A percentile compares a stretch with the other conserved stretches of the same genome.
These are phyloP conservation scores for Schizopygopsis pylzovi DNA, from an alignment of 2,797 vertebrate genomes.

Conservation along the genomic window DNA sequence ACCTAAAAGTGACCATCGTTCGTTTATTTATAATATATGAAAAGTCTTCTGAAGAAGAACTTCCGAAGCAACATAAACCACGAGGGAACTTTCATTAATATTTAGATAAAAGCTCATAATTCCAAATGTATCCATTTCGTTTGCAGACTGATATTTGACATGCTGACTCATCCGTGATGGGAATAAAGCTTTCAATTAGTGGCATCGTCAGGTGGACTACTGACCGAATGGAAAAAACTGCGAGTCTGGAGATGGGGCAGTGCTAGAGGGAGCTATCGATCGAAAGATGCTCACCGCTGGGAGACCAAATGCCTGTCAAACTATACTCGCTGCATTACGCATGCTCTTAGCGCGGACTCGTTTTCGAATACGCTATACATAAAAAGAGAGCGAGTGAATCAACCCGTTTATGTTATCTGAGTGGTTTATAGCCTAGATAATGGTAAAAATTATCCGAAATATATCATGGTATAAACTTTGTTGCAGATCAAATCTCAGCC, in stretches of 20 bases:
- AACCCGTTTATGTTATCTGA: background rate
- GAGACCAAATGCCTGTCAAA: slow-evolving; percentile 27
- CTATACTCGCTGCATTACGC: slow-evolving; percentile 44
- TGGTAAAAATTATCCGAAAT: background rate
- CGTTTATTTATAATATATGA: background rate
- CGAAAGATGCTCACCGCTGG: slow-evolving; percentile 53
- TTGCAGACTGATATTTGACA: background rate
- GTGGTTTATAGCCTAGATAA: background rate
- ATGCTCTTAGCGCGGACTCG: slow-evolving; percentile 42
- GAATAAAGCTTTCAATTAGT: slow-evolving; percentile 30
- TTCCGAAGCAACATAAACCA: background rate
- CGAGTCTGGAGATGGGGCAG: slow-evolving; percentile 48
- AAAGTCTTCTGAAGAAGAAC: background rate
- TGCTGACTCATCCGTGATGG: slow-evolving; percentile 27
- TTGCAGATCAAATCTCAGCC: background rate
- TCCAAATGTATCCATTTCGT: background rate
- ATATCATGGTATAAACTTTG: background rate
- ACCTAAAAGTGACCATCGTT: background rate
- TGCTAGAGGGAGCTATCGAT: slow-evolving; percentile 70
- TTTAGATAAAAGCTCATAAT: background rate
- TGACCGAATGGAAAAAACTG: slow-evolving; percentile 17
- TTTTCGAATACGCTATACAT: background rate
- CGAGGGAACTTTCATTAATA: background rate
- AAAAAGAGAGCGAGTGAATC: background rate
- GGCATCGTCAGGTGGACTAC: background rate